These are phyloP conservation scores for Caenorhabditis sp. DNA, from an alignment of 2,888 invertebrate genomes.

Conservation along the genomic window DNA sequence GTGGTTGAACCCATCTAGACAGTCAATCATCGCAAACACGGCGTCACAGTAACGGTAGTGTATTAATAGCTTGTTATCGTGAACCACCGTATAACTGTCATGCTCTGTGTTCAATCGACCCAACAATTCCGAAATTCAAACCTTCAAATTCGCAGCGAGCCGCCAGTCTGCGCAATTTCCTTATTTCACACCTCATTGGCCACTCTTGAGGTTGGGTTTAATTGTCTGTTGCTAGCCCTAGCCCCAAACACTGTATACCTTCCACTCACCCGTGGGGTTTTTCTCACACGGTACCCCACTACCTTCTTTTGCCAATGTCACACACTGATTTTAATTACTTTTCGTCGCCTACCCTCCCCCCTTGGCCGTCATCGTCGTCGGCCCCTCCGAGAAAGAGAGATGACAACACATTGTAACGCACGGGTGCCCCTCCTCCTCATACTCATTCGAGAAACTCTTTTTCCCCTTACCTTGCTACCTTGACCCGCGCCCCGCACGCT, in stretches of 20 bases:
- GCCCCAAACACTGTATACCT: constrained; percentile 7
- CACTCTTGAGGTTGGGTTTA: constrained; percentile 44
- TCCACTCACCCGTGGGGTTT: neutral
- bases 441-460: constrained; percentile 43
- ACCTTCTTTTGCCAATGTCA: constrained; percentile 44
- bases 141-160: neutral
- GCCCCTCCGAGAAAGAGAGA: constrained; percentile 1
- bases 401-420: constrained; percentile 47
- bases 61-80: no score
- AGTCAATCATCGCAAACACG: no score
- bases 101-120: neutral
- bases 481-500: constrained; percentile 42
- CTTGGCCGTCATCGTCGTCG: neutral
- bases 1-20: no score
- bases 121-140: no score
- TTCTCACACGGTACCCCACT: constrained; percentile 26
- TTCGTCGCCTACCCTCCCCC: constrained; percentile 2
- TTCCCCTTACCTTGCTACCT: constrained; percentile 30
- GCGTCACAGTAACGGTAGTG: no score
- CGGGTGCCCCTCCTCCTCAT: constrained; percentile 31
- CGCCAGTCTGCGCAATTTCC: constrained; percentile 10
- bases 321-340: constrained; percentile 50
- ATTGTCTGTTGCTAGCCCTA: constrained; percentile 35
- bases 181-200: constrained; percentile 47
- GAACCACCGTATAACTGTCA: neutral